Conservation (phyloP, 2,888 invertebrate species). For the Elmis aenea region DNA sequence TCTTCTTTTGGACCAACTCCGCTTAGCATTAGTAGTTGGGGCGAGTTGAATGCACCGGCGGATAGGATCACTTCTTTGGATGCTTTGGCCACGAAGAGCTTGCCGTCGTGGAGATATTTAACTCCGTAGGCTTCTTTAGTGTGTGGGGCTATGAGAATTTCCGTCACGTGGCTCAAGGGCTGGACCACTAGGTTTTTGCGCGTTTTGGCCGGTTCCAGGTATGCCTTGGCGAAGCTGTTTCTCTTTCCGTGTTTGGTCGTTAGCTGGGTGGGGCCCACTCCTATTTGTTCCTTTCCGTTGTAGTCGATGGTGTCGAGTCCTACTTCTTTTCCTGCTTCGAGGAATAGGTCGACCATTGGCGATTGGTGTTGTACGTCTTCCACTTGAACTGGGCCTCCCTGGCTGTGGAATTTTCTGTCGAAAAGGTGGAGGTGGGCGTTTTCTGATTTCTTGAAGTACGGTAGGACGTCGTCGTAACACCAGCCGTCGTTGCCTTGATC, state of each 20-base stretch:
- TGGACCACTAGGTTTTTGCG: constrained; percentile 60
- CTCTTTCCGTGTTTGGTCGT: constrained; percentile 63
- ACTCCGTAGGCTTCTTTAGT: constrained; percentile 61
- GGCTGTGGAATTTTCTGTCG: constrained; percentile 52
- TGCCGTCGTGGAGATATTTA: constrained; percentile 52
- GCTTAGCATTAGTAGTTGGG: constrained; percentile 74
- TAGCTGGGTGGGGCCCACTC: constrained; percentile 57
- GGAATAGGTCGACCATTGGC: constrained; percentile 42
- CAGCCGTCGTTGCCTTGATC: constrained; percentile 66
- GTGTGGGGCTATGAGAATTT: constrained; percentile 53
- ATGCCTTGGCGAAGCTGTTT: constrained; percentile 64
- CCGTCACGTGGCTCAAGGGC: constrained; percentile 56
- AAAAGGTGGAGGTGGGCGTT: constrained; percentile 58
- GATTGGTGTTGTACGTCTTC: constrained; percentile 35
- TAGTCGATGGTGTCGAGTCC: constrained; percentile 58
- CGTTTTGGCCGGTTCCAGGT: constrained; percentile 53
- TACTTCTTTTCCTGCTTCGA: constrained; percentile 57
- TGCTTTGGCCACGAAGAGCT: constrained; percentile 53
- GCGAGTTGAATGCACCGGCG: constrained; percentile 71
- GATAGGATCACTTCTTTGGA: constrained; percentile 69
- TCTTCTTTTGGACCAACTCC: constrained; percentile 66
- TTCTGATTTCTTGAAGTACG: constrained; percentile 76
- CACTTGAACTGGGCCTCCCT: constrained; percentile 55
- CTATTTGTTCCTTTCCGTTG: constrained; percentile 59
- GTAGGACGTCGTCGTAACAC: constrained; percentile 66